Base-by-base conservation (phyloP, 2,113 vertebrate species). In the Lepidothrix coronata region DNA sequence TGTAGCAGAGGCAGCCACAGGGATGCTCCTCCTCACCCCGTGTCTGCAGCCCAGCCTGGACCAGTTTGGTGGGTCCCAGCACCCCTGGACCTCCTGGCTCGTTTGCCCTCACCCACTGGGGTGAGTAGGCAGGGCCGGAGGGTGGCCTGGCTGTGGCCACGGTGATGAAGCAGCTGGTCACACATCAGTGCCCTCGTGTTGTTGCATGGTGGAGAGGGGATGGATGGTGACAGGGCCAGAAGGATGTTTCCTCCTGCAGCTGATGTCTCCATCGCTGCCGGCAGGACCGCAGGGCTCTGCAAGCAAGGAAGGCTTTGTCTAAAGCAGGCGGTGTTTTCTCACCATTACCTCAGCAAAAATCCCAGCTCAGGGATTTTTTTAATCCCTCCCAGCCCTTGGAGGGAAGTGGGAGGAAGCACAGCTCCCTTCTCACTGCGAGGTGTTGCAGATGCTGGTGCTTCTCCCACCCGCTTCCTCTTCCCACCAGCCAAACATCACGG, bases 161-260 rank as follows among this genome's bases (percentile, higher is more conserved):
- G 16, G 0, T 2, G 4, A 6, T 0, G 15, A 23, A 52, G 41
- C 57, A 43, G 39, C 27, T 0, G 3, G 21, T 48, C 30, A 12
- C 20, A 0, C 19, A 25, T 66, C 74, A 0, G 6, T 52, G 71
- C n/a, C 49, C 14, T 76, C 0, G 0, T 43, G 43, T n/a, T 17
- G 5, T 21, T 37, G 52, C 0, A 0, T 0, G 4, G 5, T 7
- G 48, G 18, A 68, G n/a, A 14, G 14, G 14, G 62, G 39, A 14
- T 1, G 43, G 75, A 7, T 37, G 35, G 23, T 66, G 74, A 41
- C 54, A 67, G 84, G 39, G 67, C 77, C 39, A 61, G 49, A 72
- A 72, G 95, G 46, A 20, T 20, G 75, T 82, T 11, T 71, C 61
- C 48, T 24, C 5, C 87, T 20, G 55, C 9, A 28, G 22, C 28